Conservation (phyloP, 2,888 invertebrate species). For the Tipula lateralis region DNA sequence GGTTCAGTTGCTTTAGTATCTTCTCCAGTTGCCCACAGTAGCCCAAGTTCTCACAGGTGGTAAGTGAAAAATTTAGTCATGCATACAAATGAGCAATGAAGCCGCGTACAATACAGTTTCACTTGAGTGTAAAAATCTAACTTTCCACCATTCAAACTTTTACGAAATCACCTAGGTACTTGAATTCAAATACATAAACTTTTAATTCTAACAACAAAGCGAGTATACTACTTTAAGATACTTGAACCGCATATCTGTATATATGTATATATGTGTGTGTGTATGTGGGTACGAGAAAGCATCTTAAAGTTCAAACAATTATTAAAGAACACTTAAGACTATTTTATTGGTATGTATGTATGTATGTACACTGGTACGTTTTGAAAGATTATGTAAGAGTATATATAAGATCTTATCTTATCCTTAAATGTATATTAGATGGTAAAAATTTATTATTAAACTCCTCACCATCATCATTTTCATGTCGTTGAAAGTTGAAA, state of each 20-base stretch:
- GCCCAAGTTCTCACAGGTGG: no score
- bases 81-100: no score
- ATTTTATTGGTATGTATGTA: not conserved
- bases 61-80: no score
- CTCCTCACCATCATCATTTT: not conserved
- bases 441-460: not conserved
- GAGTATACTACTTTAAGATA: not conserved
- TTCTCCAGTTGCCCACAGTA: no score
- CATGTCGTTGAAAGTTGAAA: not conserved
- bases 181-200: not conserved
- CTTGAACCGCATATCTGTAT: not conserved
- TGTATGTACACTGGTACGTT: no score
- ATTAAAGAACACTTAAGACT: constrained; percentile 14
- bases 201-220: not conserved
- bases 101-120: no score
- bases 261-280: no score
- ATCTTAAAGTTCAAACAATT: not conserved
- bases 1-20: no score
- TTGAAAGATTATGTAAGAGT: not conserved
- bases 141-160: not conserved
- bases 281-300: not conserved
- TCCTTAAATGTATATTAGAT: constrained; percentile 1
- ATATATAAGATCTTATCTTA: constrained; percentile 9
- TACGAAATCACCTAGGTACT: not conserved
- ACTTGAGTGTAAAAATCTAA: not conserved